phyloP scores from a whole-genome alignment of 2,888 invertebrate genomes.

The Drosophila basisetae region DNA sequence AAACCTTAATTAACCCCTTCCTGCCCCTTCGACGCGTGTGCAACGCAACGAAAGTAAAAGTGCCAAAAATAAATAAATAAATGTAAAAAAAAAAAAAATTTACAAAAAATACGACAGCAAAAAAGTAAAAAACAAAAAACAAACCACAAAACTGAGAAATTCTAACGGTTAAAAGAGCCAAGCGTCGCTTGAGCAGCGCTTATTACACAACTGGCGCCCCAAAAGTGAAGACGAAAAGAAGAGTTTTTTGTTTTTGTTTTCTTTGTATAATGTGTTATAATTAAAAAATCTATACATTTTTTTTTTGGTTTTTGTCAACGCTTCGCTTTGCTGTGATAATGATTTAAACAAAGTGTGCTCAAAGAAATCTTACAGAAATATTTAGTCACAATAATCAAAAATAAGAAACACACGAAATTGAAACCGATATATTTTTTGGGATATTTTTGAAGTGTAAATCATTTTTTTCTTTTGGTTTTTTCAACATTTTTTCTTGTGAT shows the following conservation, averaged over 20 bases:
- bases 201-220: slow-evolving; percentile 49
- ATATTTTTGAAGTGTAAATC: slow-evolving; percentile 36
- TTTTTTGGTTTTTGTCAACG: slow-evolving; percentile 10
- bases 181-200: slow-evolving; percentile 18
- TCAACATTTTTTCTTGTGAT: slow-evolving; percentile 39
- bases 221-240: slow-evolving; percentile 19
- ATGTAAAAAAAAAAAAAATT: neutral
- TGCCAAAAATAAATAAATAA: slow-evolving; percentile 37
- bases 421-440: slow-evolving; percentile 55
- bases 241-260: slow-evolving; percentile 28
- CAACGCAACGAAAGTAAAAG: slow-evolving; percentile 67
- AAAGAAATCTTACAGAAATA: slow-evolving; percentile 21
- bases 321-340: slow-evolving; percentile 59
- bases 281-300: slow-evolving; percentile 10
- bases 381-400: slow-evolving; percentile 1
- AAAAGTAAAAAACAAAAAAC: neutral
- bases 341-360: slow-evolving; percentile 41
- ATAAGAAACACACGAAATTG: slow-evolving; percentile 10
- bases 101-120: slow-evolving; percentile 12
- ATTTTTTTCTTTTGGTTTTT: slow-evolving; percentile 27
- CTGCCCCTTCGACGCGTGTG: slow-evolving; percentile 31
- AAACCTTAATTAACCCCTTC: slow-evolving; percentile 7
- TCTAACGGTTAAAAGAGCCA: slow-evolving; percentile 64
- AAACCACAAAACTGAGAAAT: slow-evolving; percentile 38
- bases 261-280: slow-evolving; percentile 30